These are phyloP conservation scores for Natrix natrix DNA, from an alignment of 2,797 vertebrate species.

Conservation along the genomic window DNA sequence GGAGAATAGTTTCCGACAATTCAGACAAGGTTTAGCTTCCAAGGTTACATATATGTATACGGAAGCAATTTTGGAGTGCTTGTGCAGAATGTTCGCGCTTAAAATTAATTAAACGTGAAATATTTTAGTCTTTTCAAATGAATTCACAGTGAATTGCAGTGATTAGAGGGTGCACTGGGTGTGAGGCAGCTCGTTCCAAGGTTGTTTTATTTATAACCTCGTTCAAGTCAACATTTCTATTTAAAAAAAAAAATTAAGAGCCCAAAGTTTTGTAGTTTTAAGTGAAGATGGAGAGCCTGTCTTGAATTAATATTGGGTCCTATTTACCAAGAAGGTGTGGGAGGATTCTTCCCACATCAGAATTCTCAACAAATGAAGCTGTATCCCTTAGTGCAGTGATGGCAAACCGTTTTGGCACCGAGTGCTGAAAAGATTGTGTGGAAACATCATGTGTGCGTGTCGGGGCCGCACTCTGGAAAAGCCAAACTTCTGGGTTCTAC, in stretches of 20 bases:
- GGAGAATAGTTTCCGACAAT: not conserved
- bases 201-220: constrained; percentile 20
- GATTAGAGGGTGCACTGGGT: constrained; percentile 21
- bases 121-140: constrained; percentile 32
- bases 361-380: not conserved
- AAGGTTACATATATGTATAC: not conserved
- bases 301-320: not conserved
- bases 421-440: too few species aligned
- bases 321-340: not conserved
- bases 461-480: too few species aligned
- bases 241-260: not conserved
- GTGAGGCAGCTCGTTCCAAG: constrained; percentile 6
- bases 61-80: constrained; percentile 8
- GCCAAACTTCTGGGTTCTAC: too few species aligned
- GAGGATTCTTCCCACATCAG: not conserved
- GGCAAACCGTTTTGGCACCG: too few species aligned
- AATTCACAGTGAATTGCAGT: constrained; percentile 26
- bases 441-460: too few species aligned
- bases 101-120: constrained; percentile 37
- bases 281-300: not conserved
- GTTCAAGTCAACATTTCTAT: constrained; percentile 8
- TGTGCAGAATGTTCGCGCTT: constrained; percentile 1
- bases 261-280: not conserved
- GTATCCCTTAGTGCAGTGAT: too few species aligned
- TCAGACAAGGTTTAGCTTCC: not conserved